Conservation (phyloP, 2,797 vertebrate species). For the Fratercula arctica region DNA sequence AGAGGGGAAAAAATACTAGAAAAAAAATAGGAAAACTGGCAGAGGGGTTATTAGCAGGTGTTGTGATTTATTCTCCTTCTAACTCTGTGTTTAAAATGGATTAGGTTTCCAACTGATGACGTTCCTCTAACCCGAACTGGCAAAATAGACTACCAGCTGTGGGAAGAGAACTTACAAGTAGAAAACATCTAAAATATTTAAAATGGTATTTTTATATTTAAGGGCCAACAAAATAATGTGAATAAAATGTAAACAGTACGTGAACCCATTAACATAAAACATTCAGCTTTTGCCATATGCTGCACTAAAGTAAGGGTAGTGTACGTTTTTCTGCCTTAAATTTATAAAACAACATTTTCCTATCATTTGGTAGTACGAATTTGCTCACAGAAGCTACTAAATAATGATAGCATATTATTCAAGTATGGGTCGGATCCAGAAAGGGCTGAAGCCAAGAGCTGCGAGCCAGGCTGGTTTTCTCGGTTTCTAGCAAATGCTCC, state of each 20-base stretch:
- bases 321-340: not conserved
- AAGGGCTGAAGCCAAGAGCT: not conserved
- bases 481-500: not conserved
- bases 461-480: not conserved
- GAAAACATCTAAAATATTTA: conserved; percentile 33
- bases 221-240: not conserved
- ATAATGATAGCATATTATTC: not conserved
- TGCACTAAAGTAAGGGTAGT: not conserved
- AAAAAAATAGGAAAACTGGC: not conserved
- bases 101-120: not conserved
- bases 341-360: not conserved
- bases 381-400: not conserved
- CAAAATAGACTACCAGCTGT: conserved; percentile 21
- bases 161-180: not conserved
- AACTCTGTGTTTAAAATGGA: conserved; percentile 10
- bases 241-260: not conserved
- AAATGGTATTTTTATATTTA: conserved; percentile 13
- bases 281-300: not conserved
- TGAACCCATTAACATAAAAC: not conserved
- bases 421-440: not conserved
- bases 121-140: not conserved
- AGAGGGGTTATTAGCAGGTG: not conserved
- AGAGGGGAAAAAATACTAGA: not conserved
- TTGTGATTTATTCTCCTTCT: not conserved
- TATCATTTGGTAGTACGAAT: not conserved